Evolutionary conservation across 2,888 invertebrate species (phyloP), one percentile per base, ranked within the genome.

Genomic region (Camptogramma bilineatum): DNA sequence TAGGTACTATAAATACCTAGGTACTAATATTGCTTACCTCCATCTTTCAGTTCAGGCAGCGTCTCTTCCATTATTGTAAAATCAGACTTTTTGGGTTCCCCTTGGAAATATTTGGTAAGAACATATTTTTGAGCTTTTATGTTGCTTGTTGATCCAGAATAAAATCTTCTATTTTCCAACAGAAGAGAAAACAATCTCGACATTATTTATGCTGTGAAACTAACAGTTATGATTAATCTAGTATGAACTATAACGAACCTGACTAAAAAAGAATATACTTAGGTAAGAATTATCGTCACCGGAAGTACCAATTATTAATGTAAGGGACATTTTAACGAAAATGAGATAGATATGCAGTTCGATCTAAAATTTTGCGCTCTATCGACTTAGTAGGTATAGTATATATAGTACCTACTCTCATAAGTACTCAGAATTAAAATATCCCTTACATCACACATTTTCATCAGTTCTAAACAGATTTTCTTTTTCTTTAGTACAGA

Each of bases 61-160:
- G 95, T 94, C 83, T 96, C 96, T 82, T 96, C 95, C 1, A 95
- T 93, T 17, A 97, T 82, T 80, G 94, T 85, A 64, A 97, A 94
- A 84, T 97, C 95, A 2, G 91, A 87, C 63, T 88, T 84, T 77
- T 95, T 95, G 2, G 96, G 96, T 76, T 94, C 93, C 0, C 96
- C 96, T 71, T 94, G 88, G 79, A 96, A 96, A 74, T 94, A 91
- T 75, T 95, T 95, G 0, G 88, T 94, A 13, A 96, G 83, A 17
- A 96, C 92, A 87, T 95, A 96, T 82, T 95, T 95, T 78, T 94
- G 95, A 2, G 94, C 94, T 68, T 87, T 91, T 31, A 95, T 84
- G 88, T 82, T 87, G 47, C 70, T 72, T 31, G 73, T 61, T 16
- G 68, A 67, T 55, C 74, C 79, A 31, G 91, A 88, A 73, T 88